Conservation (phyloP, 2,888 invertebrate genomes). For the Mimumesa dahlbomi region DNA sequence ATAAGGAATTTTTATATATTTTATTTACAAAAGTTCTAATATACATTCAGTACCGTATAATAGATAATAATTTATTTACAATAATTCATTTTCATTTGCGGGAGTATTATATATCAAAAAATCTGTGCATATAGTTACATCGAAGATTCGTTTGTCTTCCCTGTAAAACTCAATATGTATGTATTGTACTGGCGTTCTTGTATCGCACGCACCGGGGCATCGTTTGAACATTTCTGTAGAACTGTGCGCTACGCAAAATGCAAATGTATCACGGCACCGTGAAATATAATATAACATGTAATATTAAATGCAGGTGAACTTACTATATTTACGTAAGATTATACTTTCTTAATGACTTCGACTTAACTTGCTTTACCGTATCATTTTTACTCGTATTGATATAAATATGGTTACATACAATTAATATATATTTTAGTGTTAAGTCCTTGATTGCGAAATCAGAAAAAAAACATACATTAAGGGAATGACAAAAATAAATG, state of each 20-base stretch:
- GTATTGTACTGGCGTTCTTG: slow-evolving; percentile 13
- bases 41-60: slow-evolving; percentile 55
- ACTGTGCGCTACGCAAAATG: slow-evolving; percentile 2
- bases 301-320: too few species aligned
- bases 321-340: too few species aligned
- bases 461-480: too few species aligned
- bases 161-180: slow-evolving; percentile 1
- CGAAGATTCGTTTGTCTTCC: slow-evolving; percentile 6
- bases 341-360: too few species aligned
- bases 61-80: slow-evolving; percentile 71
- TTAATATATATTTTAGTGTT: too few species aligned
- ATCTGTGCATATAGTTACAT: neutral
- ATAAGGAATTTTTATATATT: slow-evolving; percentile 44
- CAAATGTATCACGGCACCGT: slow-evolving; percentile 2
- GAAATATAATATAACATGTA: too few species aligned
- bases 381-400: too few species aligned
- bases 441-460: too few species aligned
- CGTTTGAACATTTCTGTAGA: slow-evolving; percentile 3
- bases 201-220: slow-evolving; percentile 2
- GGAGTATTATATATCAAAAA: neutral
- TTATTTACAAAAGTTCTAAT: slow-evolving; percentile 72
- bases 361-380: too few species aligned
- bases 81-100: slow-evolving; percentile 34
- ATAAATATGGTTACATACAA: too few species aligned
- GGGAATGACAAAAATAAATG: too few species aligned